These are phyloP conservation scores for Oxyscelio sp. DNA, from an alignment of 2,888 invertebrate genomes.

Conservation along the genomic window DNA sequence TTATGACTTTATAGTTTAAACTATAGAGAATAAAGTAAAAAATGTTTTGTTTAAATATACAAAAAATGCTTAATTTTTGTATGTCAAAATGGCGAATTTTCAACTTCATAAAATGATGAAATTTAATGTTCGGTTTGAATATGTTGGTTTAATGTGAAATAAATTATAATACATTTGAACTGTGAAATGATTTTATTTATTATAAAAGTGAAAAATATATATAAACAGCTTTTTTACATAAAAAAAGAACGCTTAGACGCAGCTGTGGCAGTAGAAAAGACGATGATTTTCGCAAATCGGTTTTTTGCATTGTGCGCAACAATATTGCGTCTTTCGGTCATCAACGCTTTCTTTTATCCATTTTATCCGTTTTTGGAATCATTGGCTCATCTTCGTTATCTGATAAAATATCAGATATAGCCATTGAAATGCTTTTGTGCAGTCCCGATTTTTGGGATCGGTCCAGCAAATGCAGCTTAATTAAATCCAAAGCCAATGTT, in stretches of 20 bases:
- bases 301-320: not conserved
- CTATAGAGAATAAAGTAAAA: not conserved
- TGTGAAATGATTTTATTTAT: not conserved
- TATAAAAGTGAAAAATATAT: too few species aligned
- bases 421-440: not conserved
- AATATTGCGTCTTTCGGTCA: not conserved
- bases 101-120: not conserved
- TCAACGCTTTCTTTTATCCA: not conserved
- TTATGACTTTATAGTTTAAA: not conserved
- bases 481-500: not conserved
- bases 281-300: not conserved
- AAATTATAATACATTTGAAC: not conserved
- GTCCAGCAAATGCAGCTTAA: not conserved
- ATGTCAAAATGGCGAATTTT: conserved; percentile 5
- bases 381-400: too few species aligned
- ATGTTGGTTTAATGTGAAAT: not conserved
- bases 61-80: conserved; percentile 7
- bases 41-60: not conserved
- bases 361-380: not conserved
- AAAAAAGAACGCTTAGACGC: too few species aligned
- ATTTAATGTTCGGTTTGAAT: not conserved
- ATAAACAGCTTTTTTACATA: too few species aligned
- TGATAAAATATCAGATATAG: not conserved
- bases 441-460: not conserved
- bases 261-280: not conserved